A percentile compares a stretch with the other conserved stretches of the same genome.
Evolutionary conservation across 1,140 invertebrate genomes (phyloP).

Genomic region (Cotesia chilonis): DNA sequence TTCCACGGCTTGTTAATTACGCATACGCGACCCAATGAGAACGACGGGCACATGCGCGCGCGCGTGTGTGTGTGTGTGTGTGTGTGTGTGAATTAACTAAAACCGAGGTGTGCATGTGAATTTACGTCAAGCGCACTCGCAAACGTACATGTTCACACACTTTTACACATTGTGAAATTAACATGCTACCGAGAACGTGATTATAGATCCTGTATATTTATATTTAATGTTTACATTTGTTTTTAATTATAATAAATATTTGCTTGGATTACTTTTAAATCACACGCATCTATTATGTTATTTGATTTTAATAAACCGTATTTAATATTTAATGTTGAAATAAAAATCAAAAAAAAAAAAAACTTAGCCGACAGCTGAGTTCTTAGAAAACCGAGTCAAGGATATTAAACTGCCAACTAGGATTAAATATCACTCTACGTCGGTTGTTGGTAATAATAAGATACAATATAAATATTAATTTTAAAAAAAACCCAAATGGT

Average conservation of each 20-base stretch:
- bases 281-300: background rate
- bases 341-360: conserved; percentile 9
- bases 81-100: background rate
- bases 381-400: background rate
- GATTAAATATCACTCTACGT: background rate
- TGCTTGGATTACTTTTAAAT: conserved; percentile 17
- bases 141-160: background rate
- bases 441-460: too few relatives aligned
- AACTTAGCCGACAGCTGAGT: background rate
- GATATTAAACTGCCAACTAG: conserved; percentile 3
- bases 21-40: conserved; percentile 27
- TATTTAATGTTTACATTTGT: conserved; percentile 9
- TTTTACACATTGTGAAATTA: conserved; percentile 17
- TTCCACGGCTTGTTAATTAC: conserved; percentile 32
- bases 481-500: background rate
- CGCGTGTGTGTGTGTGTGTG: background rate
- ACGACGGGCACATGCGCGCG: too few relatives aligned
- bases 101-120: background rate
- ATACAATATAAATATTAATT: background rate
- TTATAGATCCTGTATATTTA: conserved; percentile 18
- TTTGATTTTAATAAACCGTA: background rate
- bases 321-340: background rate
- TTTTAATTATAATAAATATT: background rate
- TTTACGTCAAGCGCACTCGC: conserved; percentile 22
- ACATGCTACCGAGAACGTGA: conserved; percentile 11